Conservation (phyloP, 2,888 invertebrate genomes). For the Embidobia sp. region DNA sequence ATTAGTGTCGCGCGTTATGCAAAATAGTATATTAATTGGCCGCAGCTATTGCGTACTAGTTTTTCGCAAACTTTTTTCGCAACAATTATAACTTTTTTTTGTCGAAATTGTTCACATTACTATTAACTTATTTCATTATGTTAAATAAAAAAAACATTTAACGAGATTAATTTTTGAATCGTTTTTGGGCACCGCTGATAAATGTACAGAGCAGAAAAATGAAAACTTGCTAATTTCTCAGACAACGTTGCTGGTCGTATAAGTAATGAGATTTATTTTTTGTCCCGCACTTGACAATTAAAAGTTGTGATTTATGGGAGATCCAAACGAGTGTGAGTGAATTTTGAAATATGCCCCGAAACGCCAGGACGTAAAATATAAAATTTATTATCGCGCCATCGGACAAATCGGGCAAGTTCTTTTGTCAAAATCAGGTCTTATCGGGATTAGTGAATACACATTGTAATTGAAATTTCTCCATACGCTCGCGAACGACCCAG, state of each 20-base stretch:
- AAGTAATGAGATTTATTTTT: no score
- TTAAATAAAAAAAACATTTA: no score
- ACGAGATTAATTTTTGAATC: no score
- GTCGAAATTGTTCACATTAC: not conserved
- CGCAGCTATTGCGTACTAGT: no score
- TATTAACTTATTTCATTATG: no score
- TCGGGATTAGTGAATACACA: slow-evolving; percentile 23
- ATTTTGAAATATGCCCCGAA: not conserved
- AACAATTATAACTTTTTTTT: not conserved
- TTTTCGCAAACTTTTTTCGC: not conserved
- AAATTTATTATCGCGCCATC: slow-evolving; percentile 1
- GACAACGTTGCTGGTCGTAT: no score
- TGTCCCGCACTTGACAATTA: no score
- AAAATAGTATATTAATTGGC: slow-evolving; percentile 17
- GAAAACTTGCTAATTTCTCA: no score
- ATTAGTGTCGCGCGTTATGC: slow-evolving; percentile 8
- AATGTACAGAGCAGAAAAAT: no score
- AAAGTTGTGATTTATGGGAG: no score
- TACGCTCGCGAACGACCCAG: slow-evolving; percentile 13
- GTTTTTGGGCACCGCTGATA: no score
- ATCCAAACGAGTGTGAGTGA: not conserved
- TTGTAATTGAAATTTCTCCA: slow-evolving; percentile 25
- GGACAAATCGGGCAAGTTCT: slow-evolving; percentile 3
- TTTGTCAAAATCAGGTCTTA: slow-evolving; percentile 16
- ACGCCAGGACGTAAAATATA: not conserved